Evolutionary conservation across 2,888 invertebrate genomes (phyloP).

Genomic region (Augiades crinisus): DNA sequence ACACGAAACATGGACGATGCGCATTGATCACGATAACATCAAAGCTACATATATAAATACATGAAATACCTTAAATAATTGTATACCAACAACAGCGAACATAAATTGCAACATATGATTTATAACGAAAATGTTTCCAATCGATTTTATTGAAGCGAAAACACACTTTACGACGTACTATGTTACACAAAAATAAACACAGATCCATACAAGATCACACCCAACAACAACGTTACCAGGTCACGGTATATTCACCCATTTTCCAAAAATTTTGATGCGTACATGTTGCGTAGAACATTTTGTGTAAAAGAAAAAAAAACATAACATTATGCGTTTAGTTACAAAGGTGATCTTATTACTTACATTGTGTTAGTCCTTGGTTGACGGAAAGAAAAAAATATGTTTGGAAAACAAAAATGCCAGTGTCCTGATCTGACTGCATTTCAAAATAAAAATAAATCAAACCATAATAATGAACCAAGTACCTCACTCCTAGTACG

Average conservation of each 20-base stretch:
- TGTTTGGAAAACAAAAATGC: slow-evolving; percentile 43
- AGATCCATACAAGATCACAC: slow-evolving; percentile 31
- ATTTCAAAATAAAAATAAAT: slow-evolving; percentile 42
- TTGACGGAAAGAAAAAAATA: slow-evolving; percentile 37
- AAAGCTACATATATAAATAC: slow-evolving; percentile 25
- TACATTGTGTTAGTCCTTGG: slow-evolving; percentile 63
- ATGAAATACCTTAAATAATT: slow-evolving; percentile 96
- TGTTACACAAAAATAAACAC: slow-evolving; percentile 39
- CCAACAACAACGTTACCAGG: slow-evolving; percentile 57
- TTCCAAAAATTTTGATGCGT: slow-evolving; percentile 54
- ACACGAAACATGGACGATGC: slow-evolving; percentile 5
- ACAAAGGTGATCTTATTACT: slow-evolving; percentile 41
- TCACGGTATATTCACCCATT: slow-evolving; percentile 49
- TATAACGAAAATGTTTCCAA: slow-evolving; percentile 99
- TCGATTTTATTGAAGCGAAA: slow-evolving; percentile 97
- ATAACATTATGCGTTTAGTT: slow-evolving; percentile 39
- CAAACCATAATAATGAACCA: slow-evolving; percentile 51
- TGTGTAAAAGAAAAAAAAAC: slow-evolving; percentile 47
- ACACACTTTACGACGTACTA: slow-evolving; percentile 99
- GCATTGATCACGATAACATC: neutral
- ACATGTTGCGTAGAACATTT: slow-evolving; percentile 49
- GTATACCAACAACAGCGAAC: slow-evolving; percentile 99
- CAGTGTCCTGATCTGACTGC: slow-evolving; percentile 68
- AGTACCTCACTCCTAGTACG: slow-evolving; percentile 67
- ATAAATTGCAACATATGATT: slow-evolving; percentile 99